Evolutionary conservation across 2,888 invertebrate genomes (phyloP), one percentile per base, ranked within the genome.

Genomic region (Epinotia bilunana): DNA sequence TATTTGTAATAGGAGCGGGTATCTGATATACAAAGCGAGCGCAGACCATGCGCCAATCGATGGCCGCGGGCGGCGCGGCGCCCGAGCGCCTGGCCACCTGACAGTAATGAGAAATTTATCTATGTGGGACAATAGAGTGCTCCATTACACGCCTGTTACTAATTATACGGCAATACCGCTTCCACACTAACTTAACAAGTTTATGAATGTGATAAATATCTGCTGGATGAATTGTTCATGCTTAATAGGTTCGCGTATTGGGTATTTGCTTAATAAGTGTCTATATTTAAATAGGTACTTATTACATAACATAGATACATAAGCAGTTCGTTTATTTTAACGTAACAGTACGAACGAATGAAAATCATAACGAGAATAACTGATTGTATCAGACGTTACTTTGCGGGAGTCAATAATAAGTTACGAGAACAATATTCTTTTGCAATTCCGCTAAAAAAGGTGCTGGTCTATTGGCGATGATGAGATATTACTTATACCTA

Each of bases 31-130:
- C 74, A 74, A 72, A 72, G 77, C 76, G 79, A 79, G 78, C 77
- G 74, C 77, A 78, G 72, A 77, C 77, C 78, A 74, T 75, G 78
- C 79, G 79, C 79, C 78, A 77, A 79, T 78, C 74, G 76, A 77
- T 74, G 72, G 79, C 82, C 80, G 74, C 79, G 57, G 78, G 81
- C 81, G 77, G 57, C 75, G 81, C 81, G 77, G 57, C 75, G 72
- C 67, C 76, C 76, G 68, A 65, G 77, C 67, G 78, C 79, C 79
- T 76, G 77, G 76, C 76, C 77, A 79, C 77, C 74, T 79, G 79
- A 78, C 79, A 75, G 81, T 87, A 87, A 87, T 85, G 84, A 86
- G 86, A 85, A 85, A 82, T 82, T 84, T 87, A 87, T 87, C 87
- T 87, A 82, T 83, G 80, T 86, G 79, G 85, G 80, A 80, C 86